Base-by-base conservation (phyloP, 2,797 vertebrate genomes). In the Nyctalus aviator region DNA sequence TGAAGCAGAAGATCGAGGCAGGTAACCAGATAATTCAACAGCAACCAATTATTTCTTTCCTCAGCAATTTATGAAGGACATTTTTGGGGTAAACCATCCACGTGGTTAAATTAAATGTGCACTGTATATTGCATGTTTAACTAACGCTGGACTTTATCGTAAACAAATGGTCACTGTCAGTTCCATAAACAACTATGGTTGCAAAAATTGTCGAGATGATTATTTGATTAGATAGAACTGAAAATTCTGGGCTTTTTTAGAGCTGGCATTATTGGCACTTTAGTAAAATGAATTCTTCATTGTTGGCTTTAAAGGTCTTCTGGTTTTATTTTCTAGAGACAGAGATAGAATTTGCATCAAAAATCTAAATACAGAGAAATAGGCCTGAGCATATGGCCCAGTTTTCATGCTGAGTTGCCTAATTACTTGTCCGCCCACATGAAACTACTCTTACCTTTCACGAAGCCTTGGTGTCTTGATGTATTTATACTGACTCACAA, bases 341-440 rank as follows among this genome's bases (percentile, higher is more conserved):
- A 84, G 50, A 57, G 78, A 41, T 69, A 32, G 23, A 79, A 92
- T 93, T 91, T 78, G 62, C 62, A 83, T 64, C 55, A 48, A 86
- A 95, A 86, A 62, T 88, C 77, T 86, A 91, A 96, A 96, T 76
- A 69, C 53, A 84, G 78, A 92, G 37, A 82, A 81, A 89, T 0
- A 94, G 27, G 77, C 41, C 72, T 69, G 14, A 69, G 78, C 55
- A 88, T 48, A 83, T 21, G 53, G 86, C 83, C 20, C 53, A 79
- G 66, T 44, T 68, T 92, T 89, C 32, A 27, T 55, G 25, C 55
- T 85, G 18, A 83, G 55, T 87, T 90, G 50, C 50, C 91, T 76
- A 72, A 87, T 79, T 50, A 48, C 41, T 83, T 23, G 30, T 32
- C 68, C 78, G 35, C 77, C 82, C 69, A 84, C 44, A 30, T 50